A percentile compares a stretch with the other conserved stretches of the same genome.
These are phyloP conservation scores for Enteromius fasciolatus DNA, from an alignment of 2,797 vertebrate genomes.

Conservation along the genomic window DNA sequence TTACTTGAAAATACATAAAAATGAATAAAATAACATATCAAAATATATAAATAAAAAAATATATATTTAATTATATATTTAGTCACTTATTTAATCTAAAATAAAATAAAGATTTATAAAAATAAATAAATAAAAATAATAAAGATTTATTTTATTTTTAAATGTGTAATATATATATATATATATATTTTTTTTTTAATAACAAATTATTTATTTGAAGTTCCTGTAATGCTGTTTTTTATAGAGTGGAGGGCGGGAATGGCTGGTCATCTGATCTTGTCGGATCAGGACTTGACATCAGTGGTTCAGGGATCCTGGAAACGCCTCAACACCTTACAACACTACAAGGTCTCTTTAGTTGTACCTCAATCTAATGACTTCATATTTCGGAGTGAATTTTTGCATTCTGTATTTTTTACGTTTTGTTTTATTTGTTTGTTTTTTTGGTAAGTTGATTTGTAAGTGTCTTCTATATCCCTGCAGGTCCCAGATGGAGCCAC, in stretches of 20 bases:
- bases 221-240: conserved; percentile 4
- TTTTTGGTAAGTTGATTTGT: background rate
- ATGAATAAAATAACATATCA: background rate
- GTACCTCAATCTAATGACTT: background rate
- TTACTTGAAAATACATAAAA: background rate
- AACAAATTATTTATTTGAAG: background rate
- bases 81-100: too few relatives aligned
- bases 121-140: too few relatives aligned
- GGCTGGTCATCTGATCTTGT: conserved; percentile 94
- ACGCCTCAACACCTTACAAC: conserved; percentile 93
- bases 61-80: too few relatives aligned
- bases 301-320: conserved; percentile 94
- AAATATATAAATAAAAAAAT: too few relatives aligned
- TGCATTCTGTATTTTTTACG: background rate
- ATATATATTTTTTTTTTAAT: background rate
- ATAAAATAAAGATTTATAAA: background rate
- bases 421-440: background rate
- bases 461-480: background rate
- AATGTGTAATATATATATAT: background rate
- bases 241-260: conserved; percentile 94
- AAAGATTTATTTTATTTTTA: too few relatives aligned
- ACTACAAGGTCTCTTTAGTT: conserved; percentile 87
- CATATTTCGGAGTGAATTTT: background rate
- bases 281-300: conserved; percentile 95
- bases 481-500: conserved; percentile 96